phyloP scores from a whole-genome alignment of 2,797 vertebrate species.

The Smutsia temminckii region DNA sequence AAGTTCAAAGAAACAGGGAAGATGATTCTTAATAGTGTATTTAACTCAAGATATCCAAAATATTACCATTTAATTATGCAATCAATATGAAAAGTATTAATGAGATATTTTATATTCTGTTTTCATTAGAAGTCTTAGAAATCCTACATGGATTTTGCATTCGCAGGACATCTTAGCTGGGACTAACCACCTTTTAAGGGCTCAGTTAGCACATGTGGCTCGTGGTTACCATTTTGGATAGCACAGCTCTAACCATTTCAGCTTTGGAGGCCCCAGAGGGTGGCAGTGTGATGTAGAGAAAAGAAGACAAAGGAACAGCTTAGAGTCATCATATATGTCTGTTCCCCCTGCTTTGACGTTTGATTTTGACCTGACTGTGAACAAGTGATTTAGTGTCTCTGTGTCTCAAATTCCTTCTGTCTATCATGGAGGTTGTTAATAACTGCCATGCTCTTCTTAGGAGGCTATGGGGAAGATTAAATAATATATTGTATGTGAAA shows the following conservation, averaged over 20 bases:
- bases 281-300: neutral
- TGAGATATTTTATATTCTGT: neutral
- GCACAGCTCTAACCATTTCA: neutral
- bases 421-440: constrained; percentile 27
- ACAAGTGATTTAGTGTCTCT: constrained; percentile 41
- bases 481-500: constrained; percentile 52
- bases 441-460: constrained; percentile 26
- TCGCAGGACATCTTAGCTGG: neutral
- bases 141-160: neutral
- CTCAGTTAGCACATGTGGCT: neutral
- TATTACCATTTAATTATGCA: neutral
- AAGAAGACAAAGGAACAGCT: neutral
- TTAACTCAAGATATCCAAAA: neutral
- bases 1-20: neutral
- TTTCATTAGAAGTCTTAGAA: neutral
- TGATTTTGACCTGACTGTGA: neutral
- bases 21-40: neutral
- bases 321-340: neutral
- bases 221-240: neutral
- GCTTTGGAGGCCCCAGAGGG: neutral
- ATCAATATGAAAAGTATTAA: neutral
- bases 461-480: constrained; percentile 34
- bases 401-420: constrained; percentile 22
- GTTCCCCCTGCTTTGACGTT: neutral
- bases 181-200: neutral